Base-by-base conservation (phyloP, 2,888 invertebrate species). In the Rotaria sp. region DNA sequence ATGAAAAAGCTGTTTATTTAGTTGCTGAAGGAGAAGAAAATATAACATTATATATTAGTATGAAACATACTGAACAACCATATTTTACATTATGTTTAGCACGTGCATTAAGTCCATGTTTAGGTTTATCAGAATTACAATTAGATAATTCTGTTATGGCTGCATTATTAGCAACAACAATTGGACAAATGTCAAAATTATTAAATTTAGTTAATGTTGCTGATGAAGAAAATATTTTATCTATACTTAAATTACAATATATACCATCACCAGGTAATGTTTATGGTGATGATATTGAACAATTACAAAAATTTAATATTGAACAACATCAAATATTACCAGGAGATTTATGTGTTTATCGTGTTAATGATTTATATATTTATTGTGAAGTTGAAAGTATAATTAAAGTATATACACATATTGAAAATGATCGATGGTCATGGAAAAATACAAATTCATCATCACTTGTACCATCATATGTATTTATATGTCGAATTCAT, bases 1-100 rank as follows among this genome's bases (percentile, higher is more conserved):
- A 87, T 59, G 87, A 87, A 87, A 85, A 75, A 84, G 87, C 87
- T 38, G 85, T 85, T 59, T 85, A 85, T 84, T 85, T 87, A 30
- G 85, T 85, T 26, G 74, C 41, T 38, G 87, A 87, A 84, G 80
- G 52, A 24, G 67, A 52, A n/a, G 85, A 87, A 48, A 85, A 84
- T 84, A 57, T 85, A 15, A 85, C 50, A 52, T 85, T 87, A 24
- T 87, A 87, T 45, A 84, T 87, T 57, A 67, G 67, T 48, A 84
- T 80, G 48, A 87, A 87, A 45, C 87, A 87, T 45, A 85, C 85
- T 13, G 87, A 87, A 87, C 87, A 87, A 41, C 84, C 87, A 2
- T 87, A 87, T 67, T 87, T 87, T 84, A 80, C 87, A 30, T 52
- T 85, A 50, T 87, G 87, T 55, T 84, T 87, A 30, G 85, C 87